Evolutionary conservation across 2,888 invertebrate species (phyloP).

Genomic region (Oligia latruncula): DNA sequence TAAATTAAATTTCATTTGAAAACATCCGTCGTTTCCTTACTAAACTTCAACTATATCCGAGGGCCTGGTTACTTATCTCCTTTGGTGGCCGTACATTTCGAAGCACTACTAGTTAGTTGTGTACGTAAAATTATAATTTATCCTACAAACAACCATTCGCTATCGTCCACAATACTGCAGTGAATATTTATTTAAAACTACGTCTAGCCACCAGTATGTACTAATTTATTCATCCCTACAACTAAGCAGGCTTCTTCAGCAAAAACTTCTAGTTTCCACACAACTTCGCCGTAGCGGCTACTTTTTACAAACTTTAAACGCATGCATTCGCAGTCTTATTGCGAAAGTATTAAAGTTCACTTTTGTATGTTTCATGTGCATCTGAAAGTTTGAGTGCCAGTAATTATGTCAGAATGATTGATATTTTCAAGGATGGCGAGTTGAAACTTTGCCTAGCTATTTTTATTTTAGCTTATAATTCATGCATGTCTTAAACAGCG

Average conservation of each 20-base stretch:
- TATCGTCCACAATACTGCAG: constrained; percentile 43
- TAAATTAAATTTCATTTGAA: no score
- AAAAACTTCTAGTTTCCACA: constrained; percentile 61
- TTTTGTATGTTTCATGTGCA: constrained; percentile 38
- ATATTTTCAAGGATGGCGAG: constrained; percentile 61
- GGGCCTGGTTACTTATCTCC: no score
- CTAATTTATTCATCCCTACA: constrained; percentile 65
- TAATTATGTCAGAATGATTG: constrained; percentile 62
- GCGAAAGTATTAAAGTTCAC: constrained; percentile 33
- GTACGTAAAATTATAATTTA: neutral
- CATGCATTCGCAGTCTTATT: constrained; percentile 37
- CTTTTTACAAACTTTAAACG: constrained; percentile 44
- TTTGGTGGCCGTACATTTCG: neutral
- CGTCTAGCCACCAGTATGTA: constrained; percentile 44
- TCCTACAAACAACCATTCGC: neutral
- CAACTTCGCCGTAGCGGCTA: constrained; percentile 57
- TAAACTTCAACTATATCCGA: no score
- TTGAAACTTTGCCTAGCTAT: constrained; percentile 52
- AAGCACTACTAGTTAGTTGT: neutral
- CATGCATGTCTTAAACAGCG: constrained; percentile 28
- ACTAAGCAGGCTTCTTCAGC: constrained; percentile 61
- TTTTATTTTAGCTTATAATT: constrained; percentile 56
- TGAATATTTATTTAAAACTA: constrained; percentile 48
- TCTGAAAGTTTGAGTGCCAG: constrained; percentile 34
- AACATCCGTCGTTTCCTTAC: no score